These are phyloP conservation scores for Heterodera schachtii DNA, from an alignment of 1,140 invertebrate species.

Conservation along the genomic window DNA sequence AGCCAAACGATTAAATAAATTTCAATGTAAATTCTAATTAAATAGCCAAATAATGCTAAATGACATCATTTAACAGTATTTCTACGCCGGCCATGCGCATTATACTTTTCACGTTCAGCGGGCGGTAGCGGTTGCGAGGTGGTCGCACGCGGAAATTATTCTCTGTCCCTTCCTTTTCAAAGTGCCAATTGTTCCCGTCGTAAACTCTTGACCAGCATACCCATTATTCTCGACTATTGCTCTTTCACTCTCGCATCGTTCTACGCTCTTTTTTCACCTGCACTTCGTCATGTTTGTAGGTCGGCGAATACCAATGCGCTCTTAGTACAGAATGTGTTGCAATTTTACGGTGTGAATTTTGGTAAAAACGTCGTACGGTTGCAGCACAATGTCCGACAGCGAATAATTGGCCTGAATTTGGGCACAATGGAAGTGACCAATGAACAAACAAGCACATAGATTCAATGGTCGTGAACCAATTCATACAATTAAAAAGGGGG, in stretches of 20 bases:
- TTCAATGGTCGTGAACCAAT: too few relatives aligned
- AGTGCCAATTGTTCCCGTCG: too few relatives aligned
- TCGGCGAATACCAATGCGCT: conserved; percentile 88
- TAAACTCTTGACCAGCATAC: too few relatives aligned
- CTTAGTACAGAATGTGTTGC: conserved; percentile 97
- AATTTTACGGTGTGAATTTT: conserved; percentile 98
- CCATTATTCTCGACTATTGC: too few relatives aligned
- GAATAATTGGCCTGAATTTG: conserved; percentile 64
- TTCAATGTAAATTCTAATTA: too few relatives aligned
- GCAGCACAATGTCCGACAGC: conserved; percentile 58
- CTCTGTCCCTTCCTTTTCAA: too few relatives aligned
- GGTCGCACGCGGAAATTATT: conserved; percentile 94
- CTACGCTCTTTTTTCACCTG: conserved; percentile 69
- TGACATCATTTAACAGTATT: too few relatives aligned
- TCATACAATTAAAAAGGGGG: too few relatives aligned
- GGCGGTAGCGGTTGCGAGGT: conserved; percentile 92
- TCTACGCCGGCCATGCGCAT: conserved; percentile 66
- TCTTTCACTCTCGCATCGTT: too few relatives aligned
- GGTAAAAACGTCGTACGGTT: conserved; percentile 82
- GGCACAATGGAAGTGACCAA: conserved; percentile 6
- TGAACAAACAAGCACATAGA: too few relatives aligned
- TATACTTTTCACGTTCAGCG: conserved; percentile 83
- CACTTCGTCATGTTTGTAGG: conserved; percentile 96
- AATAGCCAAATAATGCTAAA: too few relatives aligned
- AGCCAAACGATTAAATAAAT: too few relatives aligned